phyloP scores from a whole-genome alignment of 2,797 vertebrate genomes.

The Artibeus lituratus region DNA sequence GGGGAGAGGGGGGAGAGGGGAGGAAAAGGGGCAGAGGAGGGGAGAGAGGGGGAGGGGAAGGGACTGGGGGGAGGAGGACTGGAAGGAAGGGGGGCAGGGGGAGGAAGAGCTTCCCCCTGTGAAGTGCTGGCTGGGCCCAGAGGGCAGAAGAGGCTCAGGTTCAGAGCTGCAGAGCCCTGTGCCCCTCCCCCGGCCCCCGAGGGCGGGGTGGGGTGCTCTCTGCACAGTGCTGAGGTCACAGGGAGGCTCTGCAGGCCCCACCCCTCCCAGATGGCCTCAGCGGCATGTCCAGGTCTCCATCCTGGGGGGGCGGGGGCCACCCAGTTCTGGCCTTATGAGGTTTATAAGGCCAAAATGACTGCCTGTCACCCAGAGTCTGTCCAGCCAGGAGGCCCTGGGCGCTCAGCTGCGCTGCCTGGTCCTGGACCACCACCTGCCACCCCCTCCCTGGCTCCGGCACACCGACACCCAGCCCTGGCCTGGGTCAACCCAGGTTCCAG shows the following conservation, averaged over 20 bases:
- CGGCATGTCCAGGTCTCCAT: background rate
- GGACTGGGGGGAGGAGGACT: background rate
- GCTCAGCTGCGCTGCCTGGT: rapidly evolving
- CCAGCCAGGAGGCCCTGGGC: background rate
- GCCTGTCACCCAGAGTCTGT: background rate
- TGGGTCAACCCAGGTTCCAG: background rate
- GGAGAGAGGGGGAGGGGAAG: rapidly evolving
- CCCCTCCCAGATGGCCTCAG: background rate
- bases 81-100: rapidly evolving
- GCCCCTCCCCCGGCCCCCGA: background rate
- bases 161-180: background rate
- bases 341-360: rapidly evolving
- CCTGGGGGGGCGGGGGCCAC: background rate
- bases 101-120: background rate
- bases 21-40: rapidly evolving
- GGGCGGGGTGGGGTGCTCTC: background rate
- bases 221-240: background rate
- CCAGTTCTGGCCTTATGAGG: rapidly evolving
- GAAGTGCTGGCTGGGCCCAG: background rate
- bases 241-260: background rate
- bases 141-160: no score
- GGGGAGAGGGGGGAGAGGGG: rapidly evolving
- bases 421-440: background rate
- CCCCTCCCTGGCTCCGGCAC: background rate
- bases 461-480: no score